A percentile compares a stretch with the other conserved stretches of the same genome.
These are phyloP conservation scores for Pteropus rufus DNA, from an alignment of 2,797 vertebrate species.

Conservation along the genomic window DNA sequence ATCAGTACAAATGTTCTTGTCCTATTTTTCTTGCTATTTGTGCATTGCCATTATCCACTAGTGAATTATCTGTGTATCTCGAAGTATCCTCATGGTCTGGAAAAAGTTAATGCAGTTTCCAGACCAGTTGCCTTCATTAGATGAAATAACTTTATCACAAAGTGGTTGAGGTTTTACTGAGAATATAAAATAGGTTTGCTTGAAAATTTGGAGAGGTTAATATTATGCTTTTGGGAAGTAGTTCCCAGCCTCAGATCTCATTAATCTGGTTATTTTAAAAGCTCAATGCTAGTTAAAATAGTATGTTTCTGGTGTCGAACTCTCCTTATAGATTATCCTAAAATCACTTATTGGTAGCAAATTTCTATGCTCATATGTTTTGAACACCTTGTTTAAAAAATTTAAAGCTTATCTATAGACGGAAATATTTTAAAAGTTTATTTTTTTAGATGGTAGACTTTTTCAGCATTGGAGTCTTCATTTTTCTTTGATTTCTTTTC, in stretches of 20 bases:
- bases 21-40: neutral
- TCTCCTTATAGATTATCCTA: neutral
- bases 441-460: neutral
- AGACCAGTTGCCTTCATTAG: neutral
- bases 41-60: neutral
- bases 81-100: neutral
- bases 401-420: neutral
- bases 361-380: neutral
- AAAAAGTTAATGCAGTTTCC: neutral
- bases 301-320: neutral
- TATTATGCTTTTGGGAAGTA: neutral
- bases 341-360: neutral
- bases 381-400: neutral
- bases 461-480: neutral
- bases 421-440: neutral
- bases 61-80: neutral
- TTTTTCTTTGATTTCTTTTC: slow-evolving; percentile 13
- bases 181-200: slow-evolving; percentile 14
- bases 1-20: neutral
- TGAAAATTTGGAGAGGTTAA: slow-evolving; percentile 30
- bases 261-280: slow-evolving; percentile 41
- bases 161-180: slow-evolving; percentile 1
- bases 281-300: neutral
- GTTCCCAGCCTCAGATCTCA: neutral
- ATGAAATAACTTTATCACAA: neutral